A percentile compares a stretch with the other conserved stretches of the same genome.
Conservation (phyloP, 2,797 vertebrate genomes). For the Caiman crocodilus region DNA sequence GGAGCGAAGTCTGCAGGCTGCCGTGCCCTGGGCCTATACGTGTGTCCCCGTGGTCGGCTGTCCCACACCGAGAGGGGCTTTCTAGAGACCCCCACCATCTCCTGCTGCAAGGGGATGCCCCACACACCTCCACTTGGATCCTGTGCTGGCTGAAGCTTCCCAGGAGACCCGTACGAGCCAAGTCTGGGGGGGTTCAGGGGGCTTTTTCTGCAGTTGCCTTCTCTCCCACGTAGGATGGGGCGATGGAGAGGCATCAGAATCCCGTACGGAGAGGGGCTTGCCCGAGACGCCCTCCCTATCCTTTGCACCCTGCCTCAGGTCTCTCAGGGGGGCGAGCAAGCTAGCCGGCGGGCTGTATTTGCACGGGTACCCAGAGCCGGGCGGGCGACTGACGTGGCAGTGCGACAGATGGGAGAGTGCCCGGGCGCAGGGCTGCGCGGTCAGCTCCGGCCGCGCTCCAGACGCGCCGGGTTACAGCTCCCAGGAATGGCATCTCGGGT, state of each 20-base stretch:
- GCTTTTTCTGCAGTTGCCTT: neutral
- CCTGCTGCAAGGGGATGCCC: too few relatives aligned
- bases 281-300: neutral
- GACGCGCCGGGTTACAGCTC: slow-evolving; percentile 15
- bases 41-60: too few relatives aligned
- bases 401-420: slow-evolving; percentile 11
- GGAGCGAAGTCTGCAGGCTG: too few relatives aligned
- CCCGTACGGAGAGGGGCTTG: neutral
- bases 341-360: neutral
- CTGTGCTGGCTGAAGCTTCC: neutral
- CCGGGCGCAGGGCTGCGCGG: neutral
- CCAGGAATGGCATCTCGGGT: neutral
- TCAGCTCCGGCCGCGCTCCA: neutral
- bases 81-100: neutral
- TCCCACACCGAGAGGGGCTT: neutral
- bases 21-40: too few relatives aligned
- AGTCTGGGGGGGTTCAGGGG: neutral
- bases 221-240: neutral
- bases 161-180: neutral
- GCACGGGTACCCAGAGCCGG: fast-evolving
- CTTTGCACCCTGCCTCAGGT: too few relatives aligned
- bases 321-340: neutral
- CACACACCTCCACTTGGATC: neutral
- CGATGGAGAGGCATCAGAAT: neutral
- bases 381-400: neutral